Conservation (phyloP, 2,113 vertebrate species). For the Ptilorrhoa leucosticta region DNA sequence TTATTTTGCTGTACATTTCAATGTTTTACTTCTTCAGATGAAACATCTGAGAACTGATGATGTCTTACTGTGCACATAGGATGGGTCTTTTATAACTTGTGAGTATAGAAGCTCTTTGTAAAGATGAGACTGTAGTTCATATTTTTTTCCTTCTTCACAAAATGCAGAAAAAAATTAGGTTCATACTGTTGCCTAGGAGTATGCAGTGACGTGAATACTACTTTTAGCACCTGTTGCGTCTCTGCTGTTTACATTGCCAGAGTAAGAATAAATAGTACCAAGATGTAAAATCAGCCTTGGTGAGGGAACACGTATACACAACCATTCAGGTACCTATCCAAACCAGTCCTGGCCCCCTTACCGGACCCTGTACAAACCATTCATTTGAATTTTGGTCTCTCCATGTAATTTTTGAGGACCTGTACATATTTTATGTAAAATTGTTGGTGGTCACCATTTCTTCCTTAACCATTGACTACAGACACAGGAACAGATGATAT, state of each 20-base stretch:
- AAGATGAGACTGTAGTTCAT: not conserved
- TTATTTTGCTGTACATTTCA: not conserved
- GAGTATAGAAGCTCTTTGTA: not conserved
- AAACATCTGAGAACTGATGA: not conserved
- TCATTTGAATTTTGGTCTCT: not conserved
- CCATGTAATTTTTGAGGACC: not conserved
- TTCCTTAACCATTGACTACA: not conserved
- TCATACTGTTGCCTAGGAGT: conserved; percentile 34
- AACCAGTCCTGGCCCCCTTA: not conserved
- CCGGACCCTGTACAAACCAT: not conserved
- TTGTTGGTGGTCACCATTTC: not conserved
- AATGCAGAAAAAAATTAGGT: not conserved
- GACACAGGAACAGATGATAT: not conserved
- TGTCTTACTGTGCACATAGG: not conserved
- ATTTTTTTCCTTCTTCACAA: not conserved
- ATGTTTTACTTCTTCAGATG: not conserved
- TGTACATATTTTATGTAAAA: not conserved
- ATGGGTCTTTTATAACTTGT: not conserved
- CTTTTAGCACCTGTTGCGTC: conserved; percentile 30
- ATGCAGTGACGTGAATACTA: not conserved
- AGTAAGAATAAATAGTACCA: not conserved
- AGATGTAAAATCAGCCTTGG: not conserved
- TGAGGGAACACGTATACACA: not conserved
- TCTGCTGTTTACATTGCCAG: conserved; percentile 4
- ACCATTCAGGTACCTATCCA: not conserved